Evolutionary conservation across 2,113 vertebrate species (phyloP), one percentile per base, ranked within the genome.

Genomic region (Aldabrachelys gigantea): DNA sequence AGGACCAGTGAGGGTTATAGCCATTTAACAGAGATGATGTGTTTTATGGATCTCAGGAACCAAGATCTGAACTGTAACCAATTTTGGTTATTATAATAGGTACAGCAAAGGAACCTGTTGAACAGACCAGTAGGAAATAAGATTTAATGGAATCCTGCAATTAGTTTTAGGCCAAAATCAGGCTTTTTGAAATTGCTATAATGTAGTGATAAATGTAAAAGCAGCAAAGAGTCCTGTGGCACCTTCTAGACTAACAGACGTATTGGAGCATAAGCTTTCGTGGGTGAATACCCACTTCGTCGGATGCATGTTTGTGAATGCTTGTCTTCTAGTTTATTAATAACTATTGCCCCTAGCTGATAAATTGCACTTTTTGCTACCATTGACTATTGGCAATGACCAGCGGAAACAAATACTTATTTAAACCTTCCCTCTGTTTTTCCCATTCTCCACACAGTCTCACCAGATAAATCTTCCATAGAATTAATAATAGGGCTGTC

Each of bases 271-370:
- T 49, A 10, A 49, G 47, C 47, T 49, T 49, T 47, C 47, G 10
- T 44, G 6, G 44, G 44, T 44, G 44, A 47, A 49, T 49, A 49
- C 47, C 47, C 47, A 49, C 47, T 49, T 49, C 10, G 9, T 49
- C 2, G 10, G 47, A 49, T 49, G 47, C 47, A 49, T 49, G 47
- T 49, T 49, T 49, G 25, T 82, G 50, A 85, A 76, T n/a, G 79
- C 21, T 19, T 69, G 65, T 87, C 59, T 92, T 49, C 9, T 50
- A 69, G 69, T 29, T 81, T 95, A 94, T 94, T 80, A 94, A 93
- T 92, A 88, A 92, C 80, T 84, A 41, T 91, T 94, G 59, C 80
- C 91, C 38, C 75, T 81, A 94, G 80, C 85, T 94, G 83, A 10
- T 19, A 31, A 47, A 69, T 57, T 83, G 56, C 82, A 89, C 81